Conservation (phyloP, 2,113 vertebrate genomes). For the zebrafish (Danio rerio) region DNA sequence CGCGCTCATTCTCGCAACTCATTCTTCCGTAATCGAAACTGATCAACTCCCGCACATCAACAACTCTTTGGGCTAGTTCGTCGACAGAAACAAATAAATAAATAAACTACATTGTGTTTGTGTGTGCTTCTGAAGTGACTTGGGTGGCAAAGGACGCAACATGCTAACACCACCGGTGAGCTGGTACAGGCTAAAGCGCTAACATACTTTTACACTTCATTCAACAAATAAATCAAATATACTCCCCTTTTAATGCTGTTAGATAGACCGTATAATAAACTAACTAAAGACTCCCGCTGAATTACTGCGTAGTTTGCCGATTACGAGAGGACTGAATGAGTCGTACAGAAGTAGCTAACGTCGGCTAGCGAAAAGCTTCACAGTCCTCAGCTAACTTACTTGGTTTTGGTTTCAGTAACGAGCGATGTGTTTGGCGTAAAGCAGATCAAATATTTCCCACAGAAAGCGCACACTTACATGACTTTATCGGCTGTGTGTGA, state of each 20-base stretch:
- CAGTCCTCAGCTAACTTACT: neutral
- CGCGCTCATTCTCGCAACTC: neutral
- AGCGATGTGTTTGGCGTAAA: neutral
- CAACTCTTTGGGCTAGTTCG: neutral
- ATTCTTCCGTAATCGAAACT: neutral
- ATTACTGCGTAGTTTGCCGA: neutral
- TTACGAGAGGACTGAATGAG: neutral
- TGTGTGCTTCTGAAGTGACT: neutral
- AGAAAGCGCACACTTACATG: slow-evolving; percentile 40
- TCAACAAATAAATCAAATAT: neutral
- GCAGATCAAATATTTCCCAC: neutral
- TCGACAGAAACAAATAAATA: neutral
- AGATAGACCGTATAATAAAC: neutral
- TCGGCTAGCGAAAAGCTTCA: slow-evolving; percentile 4
- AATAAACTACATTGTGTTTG: neutral
- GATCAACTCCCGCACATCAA: neutral
- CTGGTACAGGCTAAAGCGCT: slow-evolving; percentile 1
- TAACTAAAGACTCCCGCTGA: neutral
- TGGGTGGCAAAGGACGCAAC: neutral
- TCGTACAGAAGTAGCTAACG: slow-evolving; percentile 23
- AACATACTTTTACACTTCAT: neutral
- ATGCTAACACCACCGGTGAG: slow-evolving; percentile 21
- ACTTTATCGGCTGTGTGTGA: neutral
- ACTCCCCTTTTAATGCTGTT: neutral
- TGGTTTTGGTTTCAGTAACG: neutral